Conservation (phyloP, 1,140 invertebrate species). For the Lepidotrigona ventralis region DNA sequence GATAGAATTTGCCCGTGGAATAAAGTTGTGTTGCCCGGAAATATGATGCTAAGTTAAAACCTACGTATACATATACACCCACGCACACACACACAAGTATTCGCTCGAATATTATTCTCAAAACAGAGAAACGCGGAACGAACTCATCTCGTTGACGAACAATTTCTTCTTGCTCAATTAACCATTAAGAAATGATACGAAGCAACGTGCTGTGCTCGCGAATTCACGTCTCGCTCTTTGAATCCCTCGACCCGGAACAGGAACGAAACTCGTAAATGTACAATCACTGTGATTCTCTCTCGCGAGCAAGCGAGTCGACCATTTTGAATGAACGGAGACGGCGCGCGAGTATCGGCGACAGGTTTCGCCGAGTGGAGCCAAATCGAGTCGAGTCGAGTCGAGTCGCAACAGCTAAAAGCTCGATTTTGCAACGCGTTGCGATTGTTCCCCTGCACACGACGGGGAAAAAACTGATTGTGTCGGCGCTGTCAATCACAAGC, state of each 20-base stretch:
- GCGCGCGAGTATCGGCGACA: background rate
- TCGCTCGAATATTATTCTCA: background rate
- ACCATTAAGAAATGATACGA: background rate
- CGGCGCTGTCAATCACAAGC: slow-evolving; percentile 58
- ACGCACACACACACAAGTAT: too few species aligned
- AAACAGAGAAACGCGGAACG: background rate
- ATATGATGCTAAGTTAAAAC: background rate
- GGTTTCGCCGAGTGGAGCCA: background rate
- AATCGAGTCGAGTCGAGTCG: background rate
- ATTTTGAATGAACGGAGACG: background rate
- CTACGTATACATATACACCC: background rate
- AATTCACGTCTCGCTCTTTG: background rate
- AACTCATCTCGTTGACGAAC: background rate
- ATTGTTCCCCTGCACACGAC: slow-evolving; percentile 26
- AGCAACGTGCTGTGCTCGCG: too few species aligned
- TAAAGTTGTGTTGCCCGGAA: slow-evolving; percentile 6
- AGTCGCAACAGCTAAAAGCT: background rate
- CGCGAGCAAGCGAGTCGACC: background rate
- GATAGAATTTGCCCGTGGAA: slow-evolving; percentile 17
- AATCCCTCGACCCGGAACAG: background rate
- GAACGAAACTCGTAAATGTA: background rate
- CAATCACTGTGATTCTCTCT: background rate
- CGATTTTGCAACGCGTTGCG: background rate
- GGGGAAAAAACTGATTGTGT: slow-evolving; percentile 60
- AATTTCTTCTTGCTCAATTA: background rate